These are phyloP conservation scores for Phalacrocorax aristotelis DNA, from an alignment of 2,113 vertebrate species.

Conservation along the genomic window DNA sequence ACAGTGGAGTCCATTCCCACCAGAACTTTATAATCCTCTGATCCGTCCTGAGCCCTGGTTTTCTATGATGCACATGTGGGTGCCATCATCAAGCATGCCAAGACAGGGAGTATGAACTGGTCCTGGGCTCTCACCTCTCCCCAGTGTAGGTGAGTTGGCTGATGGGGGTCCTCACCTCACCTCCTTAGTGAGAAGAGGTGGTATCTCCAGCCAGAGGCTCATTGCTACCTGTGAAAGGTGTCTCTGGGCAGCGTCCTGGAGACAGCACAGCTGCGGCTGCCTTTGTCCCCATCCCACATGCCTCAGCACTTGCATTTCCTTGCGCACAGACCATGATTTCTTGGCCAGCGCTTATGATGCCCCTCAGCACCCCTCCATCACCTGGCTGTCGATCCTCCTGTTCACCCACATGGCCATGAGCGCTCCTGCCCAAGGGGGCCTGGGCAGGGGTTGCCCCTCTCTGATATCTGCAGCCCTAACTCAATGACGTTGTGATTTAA, in stretches of 20 bases:
- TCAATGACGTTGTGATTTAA: rapidly evolving
- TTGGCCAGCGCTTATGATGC: neutral
- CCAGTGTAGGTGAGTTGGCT: neutral
- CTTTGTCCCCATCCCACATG: neutral
- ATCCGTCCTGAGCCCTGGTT: too few relatives aligned
- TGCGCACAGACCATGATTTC: neutral
- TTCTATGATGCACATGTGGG: neutral
- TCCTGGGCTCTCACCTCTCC: neutral
- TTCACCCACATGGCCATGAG: neutral
- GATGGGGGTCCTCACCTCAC: neutral
- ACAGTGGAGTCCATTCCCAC: rapidly evolving
- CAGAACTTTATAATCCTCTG: neutral
- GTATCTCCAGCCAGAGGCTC: neutral
- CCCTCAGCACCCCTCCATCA: neutral
- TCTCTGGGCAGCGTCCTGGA: neutral
- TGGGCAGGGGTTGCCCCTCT: too few relatives aligned
- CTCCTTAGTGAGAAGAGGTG: neutral
- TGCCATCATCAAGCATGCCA: neutral
- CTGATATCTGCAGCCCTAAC: neutral
- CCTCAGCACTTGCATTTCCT: rapidly evolving
- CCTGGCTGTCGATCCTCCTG: neutral
- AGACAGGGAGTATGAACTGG: neutral
- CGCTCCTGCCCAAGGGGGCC: neutral
- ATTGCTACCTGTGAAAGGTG: rapidly evolving
- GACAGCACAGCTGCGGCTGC: neutral